Evolutionary conservation across 1,140 invertebrate genomes (phyloP).

Genomic region (Cheumatopsyche charites): DNA sequence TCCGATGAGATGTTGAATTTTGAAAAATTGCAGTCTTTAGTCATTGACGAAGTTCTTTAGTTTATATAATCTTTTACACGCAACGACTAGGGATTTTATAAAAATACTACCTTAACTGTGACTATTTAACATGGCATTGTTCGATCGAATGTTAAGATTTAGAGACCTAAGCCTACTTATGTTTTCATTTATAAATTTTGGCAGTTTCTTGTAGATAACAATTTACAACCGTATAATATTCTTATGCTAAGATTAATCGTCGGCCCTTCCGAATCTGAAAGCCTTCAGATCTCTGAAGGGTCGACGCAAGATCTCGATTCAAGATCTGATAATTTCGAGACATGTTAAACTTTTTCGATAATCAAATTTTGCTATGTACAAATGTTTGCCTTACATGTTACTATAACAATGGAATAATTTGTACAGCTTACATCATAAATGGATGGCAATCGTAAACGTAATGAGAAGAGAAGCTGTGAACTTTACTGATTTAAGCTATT

Average conservation of each 20-base stretch:
- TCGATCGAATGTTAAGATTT: slow-evolving; percentile 8
- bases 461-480: slow-evolving; percentile 13
- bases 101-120: slow-evolving; percentile 22
- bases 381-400: slow-evolving; percentile 56
- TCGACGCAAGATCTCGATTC: no score
- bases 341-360: slow-evolving; percentile 8
- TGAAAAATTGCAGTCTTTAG: slow-evolving; percentile 28
- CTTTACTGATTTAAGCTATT: no score
- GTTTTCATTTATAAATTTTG: slow-evolving; percentile 25
- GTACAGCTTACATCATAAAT: slow-evolving; percentile 51
- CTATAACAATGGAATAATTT: slow-evolving; percentile 56
- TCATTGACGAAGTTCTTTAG: slow-evolving; percentile 17
- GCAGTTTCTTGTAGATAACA: slow-evolving; percentile 34
- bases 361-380: slow-evolving; percentile 7
- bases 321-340: no score
- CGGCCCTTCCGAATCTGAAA: not conserved
- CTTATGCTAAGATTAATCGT: not conserved
- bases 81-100: slow-evolving; percentile 32
- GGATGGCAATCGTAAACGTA: slow-evolving; percentile 45
- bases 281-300: no score
- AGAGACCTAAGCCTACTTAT: slow-evolving; percentile 26
- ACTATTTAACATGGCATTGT: slow-evolving; percentile 26
- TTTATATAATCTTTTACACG: slow-evolving; percentile 5
- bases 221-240: slow-evolving; percentile 29
- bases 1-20: not conserved